phyloP scores from a whole-genome alignment of 1,140 invertebrate species.

The Caenorhabditis latens region DNA sequence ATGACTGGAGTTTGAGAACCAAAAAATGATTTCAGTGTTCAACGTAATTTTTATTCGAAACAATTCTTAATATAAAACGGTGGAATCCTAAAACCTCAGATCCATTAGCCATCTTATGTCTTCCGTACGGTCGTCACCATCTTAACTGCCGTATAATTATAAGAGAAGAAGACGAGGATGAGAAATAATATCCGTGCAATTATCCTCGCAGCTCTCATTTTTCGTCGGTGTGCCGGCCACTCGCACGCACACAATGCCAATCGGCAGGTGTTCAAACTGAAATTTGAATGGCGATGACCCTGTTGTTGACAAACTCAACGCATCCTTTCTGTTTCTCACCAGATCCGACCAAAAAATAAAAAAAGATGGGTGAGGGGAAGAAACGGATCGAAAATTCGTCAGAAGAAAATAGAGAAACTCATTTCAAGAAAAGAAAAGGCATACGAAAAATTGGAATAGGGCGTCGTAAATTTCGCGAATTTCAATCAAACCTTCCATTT shows the following conservation, averaged over 20 bases:
- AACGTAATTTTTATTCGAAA: too few relatives aligned
- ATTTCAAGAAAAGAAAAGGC: background rate
- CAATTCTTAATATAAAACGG: background rate
- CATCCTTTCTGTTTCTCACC: background rate
- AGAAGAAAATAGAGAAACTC: background rate
- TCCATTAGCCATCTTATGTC: conserved; percentile 8
- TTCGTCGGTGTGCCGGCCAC: background rate
- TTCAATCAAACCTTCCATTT: background rate
- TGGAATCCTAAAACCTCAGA: background rate
- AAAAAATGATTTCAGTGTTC: too few relatives aligned
- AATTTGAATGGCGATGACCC: conserved; percentile 19
- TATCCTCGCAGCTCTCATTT: conserved; percentile 9
- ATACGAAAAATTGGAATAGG: background rate
- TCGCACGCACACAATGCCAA: background rate
- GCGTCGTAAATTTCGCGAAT: conserved; percentile 18
- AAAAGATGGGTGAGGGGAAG: background rate
- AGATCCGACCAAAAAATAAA: background rate
- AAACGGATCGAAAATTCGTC: background rate
- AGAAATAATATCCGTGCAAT: conserved; percentile 45
- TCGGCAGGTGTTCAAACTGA: conserved; percentile 42
- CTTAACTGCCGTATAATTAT: conserved; percentile 27
- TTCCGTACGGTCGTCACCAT: background rate
- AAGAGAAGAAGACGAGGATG: background rate
- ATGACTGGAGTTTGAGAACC: too few relatives aligned
- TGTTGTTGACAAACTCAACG: background rate